Conservation (phyloP, 2,113 vertebrate species). For the Hoplias malabaricus region DNA sequence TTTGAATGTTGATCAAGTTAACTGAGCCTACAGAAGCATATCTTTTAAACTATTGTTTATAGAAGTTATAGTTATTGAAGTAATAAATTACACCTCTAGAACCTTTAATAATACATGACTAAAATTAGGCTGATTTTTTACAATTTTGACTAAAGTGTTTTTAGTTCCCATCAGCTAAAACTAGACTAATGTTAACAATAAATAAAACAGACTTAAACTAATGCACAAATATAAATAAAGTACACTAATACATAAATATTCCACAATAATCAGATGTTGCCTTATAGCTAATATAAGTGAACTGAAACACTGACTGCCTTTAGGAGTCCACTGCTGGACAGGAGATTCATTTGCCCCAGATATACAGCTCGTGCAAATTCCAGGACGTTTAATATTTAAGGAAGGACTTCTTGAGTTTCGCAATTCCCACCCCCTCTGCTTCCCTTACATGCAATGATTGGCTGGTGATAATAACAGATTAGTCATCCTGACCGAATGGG, state of each 20-base stretch:
- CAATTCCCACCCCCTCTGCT: constrained; percentile 36
- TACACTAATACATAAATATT: constrained; percentile 52
- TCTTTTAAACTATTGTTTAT: no score
- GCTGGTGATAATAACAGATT: constrained; percentile 58
- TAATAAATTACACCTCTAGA: no score
- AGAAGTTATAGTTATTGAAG: no score
- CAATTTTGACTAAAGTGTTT: no score
- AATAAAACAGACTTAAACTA: neutral
- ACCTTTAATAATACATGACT: no score
- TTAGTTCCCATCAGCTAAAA: no score
- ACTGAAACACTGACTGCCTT: constrained; percentile 24
- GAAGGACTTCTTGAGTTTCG: constrained; percentile 48
- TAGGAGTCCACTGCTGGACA: constrained; percentile 45
- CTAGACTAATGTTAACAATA: no score
- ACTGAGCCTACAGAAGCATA: no score
- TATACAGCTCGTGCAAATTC: constrained; percentile 23
- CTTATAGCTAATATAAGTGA: constrained; percentile 42
- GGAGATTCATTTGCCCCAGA: constrained; percentile 49
- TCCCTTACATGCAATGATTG: constrained; percentile 51
- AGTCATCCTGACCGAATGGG: constrained; percentile 56
- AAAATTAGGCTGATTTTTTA: no score
- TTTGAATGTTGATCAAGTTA: no score
- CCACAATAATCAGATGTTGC: constrained; percentile 25
- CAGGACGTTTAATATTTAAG: constrained; percentile 58
- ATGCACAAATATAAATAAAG: no score